Evolutionary conservation across 2,113 vertebrate genomes (phyloP), one percentile per base, ranked within the genome.

Genomic region (Coregonus clupeaformis): DNA sequence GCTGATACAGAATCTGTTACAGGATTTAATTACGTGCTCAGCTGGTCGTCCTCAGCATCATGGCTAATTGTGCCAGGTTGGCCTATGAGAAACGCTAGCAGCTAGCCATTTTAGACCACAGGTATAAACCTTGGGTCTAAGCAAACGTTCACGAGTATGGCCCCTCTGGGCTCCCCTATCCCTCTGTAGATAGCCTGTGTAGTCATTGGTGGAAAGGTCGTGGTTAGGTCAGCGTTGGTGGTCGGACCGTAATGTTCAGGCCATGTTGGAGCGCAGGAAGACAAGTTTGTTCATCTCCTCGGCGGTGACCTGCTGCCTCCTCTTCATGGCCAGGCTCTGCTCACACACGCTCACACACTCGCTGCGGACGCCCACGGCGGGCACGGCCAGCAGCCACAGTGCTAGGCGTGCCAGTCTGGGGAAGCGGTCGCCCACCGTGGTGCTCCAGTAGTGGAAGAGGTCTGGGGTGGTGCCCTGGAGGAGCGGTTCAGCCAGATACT

Each of bases 211-310:
- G 80, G 72, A 49, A 20, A 6, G 84, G 85, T 83, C 77, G 84
- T 76, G 52, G 85, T 88, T 89, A 87, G 86, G 87, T 87, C 84
- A 29, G 71, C 69, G 68, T 60, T 18, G 49, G 16, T 52, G 49
- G 16, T 52, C 1, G 14, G 49, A 18, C 49, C 2, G 9, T 52
- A 14, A 52, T 5, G 16, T 18, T 94, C 95, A 99, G 93, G 96
- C 95, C 94, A 97, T 96, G 92, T 99, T 99, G 83, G 96, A 97
- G 91, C 96, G 97, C 89, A 99, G 94, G 89, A 99, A 99, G 93
- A 99, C 97, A 67, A 99, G 96, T 87, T 98, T 99, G 94, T 99
- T 99, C 95, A 97, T 98, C 80, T 99, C 96, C 90, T 99, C 98
- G 0, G 95, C 93, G 64, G 95, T 97, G 69, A 99, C 96, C 83